phyloP scores from a whole-genome alignment of 2,888 invertebrate species.

The Drosophila austrosaltans region DNA sequence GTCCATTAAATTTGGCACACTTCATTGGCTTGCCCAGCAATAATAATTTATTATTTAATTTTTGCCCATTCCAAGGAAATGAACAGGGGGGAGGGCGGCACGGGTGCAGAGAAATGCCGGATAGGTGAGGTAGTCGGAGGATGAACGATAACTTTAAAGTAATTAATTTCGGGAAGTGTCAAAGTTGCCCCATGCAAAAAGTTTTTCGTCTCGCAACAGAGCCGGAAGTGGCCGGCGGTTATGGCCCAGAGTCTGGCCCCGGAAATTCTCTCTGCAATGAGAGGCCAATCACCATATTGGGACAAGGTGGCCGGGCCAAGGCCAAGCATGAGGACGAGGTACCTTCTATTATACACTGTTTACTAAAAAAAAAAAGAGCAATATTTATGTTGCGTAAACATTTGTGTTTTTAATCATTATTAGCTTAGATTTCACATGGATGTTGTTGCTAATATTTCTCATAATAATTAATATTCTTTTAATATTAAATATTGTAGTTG shows the following conservation, averaged over 20 bases:
- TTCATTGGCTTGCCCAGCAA: conserved; percentile 72
- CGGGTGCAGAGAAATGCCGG: conserved; percentile 13
- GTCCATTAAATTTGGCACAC: conserved; percentile 76
- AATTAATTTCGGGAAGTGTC: conserved; percentile 76
- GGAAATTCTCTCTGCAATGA: conserved; percentile 1
- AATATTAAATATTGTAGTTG: no score
- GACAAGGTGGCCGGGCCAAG: conserved; percentile 16
- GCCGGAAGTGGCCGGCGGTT: conserved; percentile 44
- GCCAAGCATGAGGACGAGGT: not conserved
- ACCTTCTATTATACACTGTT: not conserved
- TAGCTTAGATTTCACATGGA: no score
- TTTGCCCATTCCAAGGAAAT: conserved; percentile 33
- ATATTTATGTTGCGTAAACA: not conserved
- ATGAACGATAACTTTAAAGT: conserved; percentile 63
- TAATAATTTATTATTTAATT: conserved; percentile 78
- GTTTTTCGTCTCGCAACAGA: conserved; percentile 42
- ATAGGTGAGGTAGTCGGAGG: conserved; percentile 27
- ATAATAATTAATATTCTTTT: no score
- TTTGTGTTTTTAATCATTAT: not conserved
- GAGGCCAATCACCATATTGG: conserved; percentile 25
- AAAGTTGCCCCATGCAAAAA: conserved; percentile 60
- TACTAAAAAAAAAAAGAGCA: not conserved
- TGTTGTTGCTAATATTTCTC: no score
- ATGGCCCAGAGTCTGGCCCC: conserved; percentile 16
- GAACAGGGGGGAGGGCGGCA: not conserved